Percentiles rank a stretch among this genome's conserved stretches.
These are phyloP conservation scores for Caenorhabditis inopinata DNA, from an alignment of 1,140 invertebrate genomes.

Conservation along the genomic window DNA sequence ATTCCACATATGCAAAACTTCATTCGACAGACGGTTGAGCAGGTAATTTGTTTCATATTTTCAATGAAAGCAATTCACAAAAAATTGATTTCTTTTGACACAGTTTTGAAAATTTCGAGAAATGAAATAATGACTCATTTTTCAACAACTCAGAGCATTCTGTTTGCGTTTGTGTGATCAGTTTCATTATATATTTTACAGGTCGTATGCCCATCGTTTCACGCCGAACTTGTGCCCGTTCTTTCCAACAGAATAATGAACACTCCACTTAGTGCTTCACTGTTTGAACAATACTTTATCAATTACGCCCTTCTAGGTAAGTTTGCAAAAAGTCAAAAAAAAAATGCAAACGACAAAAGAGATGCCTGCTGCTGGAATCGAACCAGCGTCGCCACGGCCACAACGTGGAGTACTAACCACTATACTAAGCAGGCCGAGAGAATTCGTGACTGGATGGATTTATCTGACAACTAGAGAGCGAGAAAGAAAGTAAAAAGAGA, in stretches of 20 bases:
- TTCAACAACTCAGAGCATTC: no score
- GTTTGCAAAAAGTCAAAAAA: background rate
- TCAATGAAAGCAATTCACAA: no score
- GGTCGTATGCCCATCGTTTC: conserved; percentile 61
- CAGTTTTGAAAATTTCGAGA: no score
- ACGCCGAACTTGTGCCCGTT: conserved; percentile 60
- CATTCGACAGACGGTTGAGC: conserved; percentile 56
- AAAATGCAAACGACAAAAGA: conserved; percentile 28
- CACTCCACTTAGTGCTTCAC: conserved; percentile 61
- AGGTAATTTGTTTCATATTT: conserved; percentile 43
- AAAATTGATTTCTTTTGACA: no score
- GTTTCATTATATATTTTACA: no score
- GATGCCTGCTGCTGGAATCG: conserved; percentile 53
- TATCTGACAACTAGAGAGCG: background rate
- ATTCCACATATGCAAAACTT: conserved; percentile 59
- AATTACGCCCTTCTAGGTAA: conserved; percentile 65
- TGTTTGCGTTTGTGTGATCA: no score
- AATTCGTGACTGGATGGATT: background rate
- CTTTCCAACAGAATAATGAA: conserved; percentile 62
- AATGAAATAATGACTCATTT: no score
- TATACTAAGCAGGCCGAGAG: conserved; percentile 55
- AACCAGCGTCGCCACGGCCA: conserved; percentile 59
- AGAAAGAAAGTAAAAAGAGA: background rate
- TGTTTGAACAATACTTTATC: conserved; percentile 65
- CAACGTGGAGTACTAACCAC: conserved; percentile 61